A percentile compares a stretch with the other conserved stretches of the same genome.
These are phyloP conservation scores for Enchytraeus crypticus DNA, from an alignment of 2,888 invertebrate genomes.

Conservation along the genomic window DNA sequence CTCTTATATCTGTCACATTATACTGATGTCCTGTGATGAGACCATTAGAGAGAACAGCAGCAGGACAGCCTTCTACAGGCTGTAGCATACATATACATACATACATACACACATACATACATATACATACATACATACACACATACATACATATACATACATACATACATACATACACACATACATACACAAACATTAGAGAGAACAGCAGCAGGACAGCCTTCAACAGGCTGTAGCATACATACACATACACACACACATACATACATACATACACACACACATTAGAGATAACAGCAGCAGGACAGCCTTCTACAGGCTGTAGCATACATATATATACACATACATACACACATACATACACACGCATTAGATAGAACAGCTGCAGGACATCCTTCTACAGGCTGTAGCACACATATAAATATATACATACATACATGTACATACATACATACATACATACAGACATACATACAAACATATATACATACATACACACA, in stretches of 20 bases:
- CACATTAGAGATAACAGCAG: neutral
- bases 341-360: neutral
- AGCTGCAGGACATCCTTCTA: neutral
- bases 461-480: too few species aligned
- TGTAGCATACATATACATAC: neutral
- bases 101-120: neutral
- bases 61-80: conserved; percentile 1
- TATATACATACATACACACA: neutral
- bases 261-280: too few species aligned
- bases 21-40: conserved; percentile 40
- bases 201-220: neutral
- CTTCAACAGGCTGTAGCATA: neutral
- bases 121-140: too few species aligned
- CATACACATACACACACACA: neutral
- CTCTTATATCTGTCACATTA: conserved; percentile 41
- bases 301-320: neutral
- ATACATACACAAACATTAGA: conserved; percentile 16
- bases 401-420: neutral
- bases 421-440: neutral
- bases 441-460: too few species aligned
- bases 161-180: neutral
- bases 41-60: conserved; percentile 24
- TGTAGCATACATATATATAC: too few species aligned
- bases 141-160: too few species aligned
- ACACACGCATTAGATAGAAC: conserved; percentile 16